These are phyloP conservation scores for Lucifuga dentata DNA, from an alignment of 2,113 vertebrate species.

Conservation along the genomic window DNA sequence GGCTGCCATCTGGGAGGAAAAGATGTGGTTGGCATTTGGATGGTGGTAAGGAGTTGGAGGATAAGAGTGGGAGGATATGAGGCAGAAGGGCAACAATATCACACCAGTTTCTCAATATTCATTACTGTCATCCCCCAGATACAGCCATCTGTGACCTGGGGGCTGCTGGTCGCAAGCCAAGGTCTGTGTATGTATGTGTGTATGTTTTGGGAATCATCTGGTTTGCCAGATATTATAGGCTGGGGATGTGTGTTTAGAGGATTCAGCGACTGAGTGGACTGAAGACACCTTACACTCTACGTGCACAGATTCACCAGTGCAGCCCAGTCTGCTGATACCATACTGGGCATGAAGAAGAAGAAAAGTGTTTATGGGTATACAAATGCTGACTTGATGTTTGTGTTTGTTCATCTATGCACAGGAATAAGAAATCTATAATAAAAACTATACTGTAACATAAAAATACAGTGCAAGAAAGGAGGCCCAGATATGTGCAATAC, in stretches of 20 bases:
- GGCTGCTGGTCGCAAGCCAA: slow-evolving; percentile 56
- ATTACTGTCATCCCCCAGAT: slow-evolving; percentile 59
- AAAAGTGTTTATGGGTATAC: too few species aligned
- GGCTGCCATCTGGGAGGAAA: slow-evolving; percentile 58
- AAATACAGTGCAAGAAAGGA: too few species aligned
- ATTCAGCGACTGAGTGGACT: slow-evolving; percentile 12
- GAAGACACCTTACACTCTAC: neutral
- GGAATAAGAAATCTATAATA: too few species aligned
- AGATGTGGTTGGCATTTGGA: slow-evolving; percentile 22
- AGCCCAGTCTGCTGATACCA: slow-evolving; percentile 12
- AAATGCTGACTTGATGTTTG: too few species aligned
- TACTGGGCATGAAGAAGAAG: too few species aligned
- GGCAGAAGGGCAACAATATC: slow-evolving; percentile 48
- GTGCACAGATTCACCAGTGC: slow-evolving; percentile 5
- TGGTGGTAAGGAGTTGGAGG: slow-evolving; percentile 16
- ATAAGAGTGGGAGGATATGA: slow-evolving; percentile 31
- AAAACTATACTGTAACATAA: too few species aligned
- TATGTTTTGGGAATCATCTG: slow-evolving; percentile 34
- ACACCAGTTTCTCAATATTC: slow-evolving; percentile 63
- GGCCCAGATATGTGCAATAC: too few species aligned
- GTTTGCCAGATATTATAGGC: slow-evolving; percentile 23
- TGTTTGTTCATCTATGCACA: too few species aligned
- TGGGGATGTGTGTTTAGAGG: slow-evolving; percentile 17
- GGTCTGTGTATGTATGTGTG: slow-evolving; percentile 28
- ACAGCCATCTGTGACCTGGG: slow-evolving; percentile 71